Evolutionary conservation across 2,888 invertebrate genomes (phyloP), one percentile per base, ranked within the genome.

Genomic region (Epirrhoe tristata): DNA sequence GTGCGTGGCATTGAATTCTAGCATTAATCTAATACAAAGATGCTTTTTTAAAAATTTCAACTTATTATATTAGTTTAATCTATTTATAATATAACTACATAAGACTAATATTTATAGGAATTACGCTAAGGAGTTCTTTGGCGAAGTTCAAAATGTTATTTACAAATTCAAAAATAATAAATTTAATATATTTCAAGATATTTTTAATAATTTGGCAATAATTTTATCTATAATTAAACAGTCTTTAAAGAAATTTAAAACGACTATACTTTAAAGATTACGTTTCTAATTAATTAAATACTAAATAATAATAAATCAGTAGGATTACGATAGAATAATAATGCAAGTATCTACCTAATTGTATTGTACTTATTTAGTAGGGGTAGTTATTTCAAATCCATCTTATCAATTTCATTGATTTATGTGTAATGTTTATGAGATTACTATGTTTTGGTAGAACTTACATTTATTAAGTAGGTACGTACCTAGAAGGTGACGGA

Each of bases 71-170:
- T 64, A 62, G 66, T 69, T 62, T 64, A 63, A 70, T 67, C 66
- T 72, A 77, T 71, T 74, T 36, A 36, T 36, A 10, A 71, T 75
- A 66, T 56, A 46, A 74, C 68, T 71, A 72, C 72, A 53, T 65
- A 63, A 76, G 79, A 77, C 79, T 78, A 75, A 78, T 81, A 84
- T 83, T 55, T 83, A 84, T 84, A 85, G 72, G 76, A 82, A 77
- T n/a, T 84, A 85, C 75, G 80, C 80, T 87, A 85, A 78, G 52
- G 59, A 59, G 69, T 63, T 73, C 89, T 90, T 90, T 90, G 90
- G 90, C 89, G 83, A 88, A 89, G 84, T 81, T 75, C 75, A 66
- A 75, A 68, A 72, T 72, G 73, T 77, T 90, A 89, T 89, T 85
- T 90, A 90, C 90, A 89, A 73, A 64, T 72, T 71, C 66, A 17